Evolutionary conservation across 2,888 invertebrate species (phyloP).

Genomic region (Leuctra nigra): DNA sequence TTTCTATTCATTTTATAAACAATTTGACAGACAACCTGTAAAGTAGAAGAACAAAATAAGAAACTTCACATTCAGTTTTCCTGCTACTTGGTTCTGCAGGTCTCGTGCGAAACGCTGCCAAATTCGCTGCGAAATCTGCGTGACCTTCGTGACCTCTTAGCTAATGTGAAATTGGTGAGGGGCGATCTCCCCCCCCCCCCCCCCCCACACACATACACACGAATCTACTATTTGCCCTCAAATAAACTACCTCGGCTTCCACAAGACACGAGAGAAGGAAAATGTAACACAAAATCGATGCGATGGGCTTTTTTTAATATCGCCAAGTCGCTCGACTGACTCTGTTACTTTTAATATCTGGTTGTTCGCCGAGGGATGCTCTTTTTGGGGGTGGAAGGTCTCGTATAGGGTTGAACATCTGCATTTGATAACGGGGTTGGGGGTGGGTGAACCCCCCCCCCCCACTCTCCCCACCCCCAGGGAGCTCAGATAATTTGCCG

Average conservation of each 20-base stretch:
- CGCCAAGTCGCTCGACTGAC: conserved; percentile 8
- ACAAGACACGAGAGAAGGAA: too few species aligned
- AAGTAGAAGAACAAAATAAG: too few species aligned
- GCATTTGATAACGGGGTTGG: conserved; percentile 22
- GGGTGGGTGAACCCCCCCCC: conserved; percentile 7
- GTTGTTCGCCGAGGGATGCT: conserved; percentile 14
- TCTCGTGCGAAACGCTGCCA: too few species aligned
- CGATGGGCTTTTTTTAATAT: conserved; percentile 21
- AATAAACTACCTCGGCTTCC: conserved; percentile 23
- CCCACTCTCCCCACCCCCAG: too few species aligned
- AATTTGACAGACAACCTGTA: too few species aligned
- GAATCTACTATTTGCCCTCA: conserved; percentile 22
- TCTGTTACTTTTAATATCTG: conserved; percentile 25
- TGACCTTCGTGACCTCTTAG: too few species aligned
- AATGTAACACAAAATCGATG: conserved; percentile 23
- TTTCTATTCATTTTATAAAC: too few species aligned
- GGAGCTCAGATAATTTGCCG: conserved; percentile 15
- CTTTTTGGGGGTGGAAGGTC: conserved; percentile 14
- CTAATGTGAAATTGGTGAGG: too few species aligned
- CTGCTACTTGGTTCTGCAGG: too few species aligned
- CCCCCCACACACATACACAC: background rate
- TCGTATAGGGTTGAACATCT: conserved; percentile 23
- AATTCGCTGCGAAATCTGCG: too few species aligned
- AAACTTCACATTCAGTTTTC: too few species aligned
- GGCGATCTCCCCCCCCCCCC: too few species aligned